A percentile compares a stretch with the other conserved stretches of the same genome.
phyloP scores from a whole-genome alignment of 64 coral and sea anemone genomes.

The Acropora tenuis region DNA sequence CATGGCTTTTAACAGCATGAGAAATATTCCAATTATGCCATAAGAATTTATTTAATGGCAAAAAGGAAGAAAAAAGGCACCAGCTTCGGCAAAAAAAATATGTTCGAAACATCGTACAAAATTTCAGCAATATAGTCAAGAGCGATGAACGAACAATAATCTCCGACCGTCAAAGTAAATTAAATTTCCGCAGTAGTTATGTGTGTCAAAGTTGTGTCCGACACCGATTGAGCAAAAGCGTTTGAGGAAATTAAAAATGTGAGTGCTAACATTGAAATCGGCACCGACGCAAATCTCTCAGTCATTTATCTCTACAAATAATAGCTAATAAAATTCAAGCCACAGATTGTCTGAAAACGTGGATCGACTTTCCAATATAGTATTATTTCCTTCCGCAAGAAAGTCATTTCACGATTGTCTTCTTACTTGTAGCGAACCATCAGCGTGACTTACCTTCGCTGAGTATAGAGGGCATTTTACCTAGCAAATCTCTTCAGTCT shows the following conservation, averaged over 20 bases:
- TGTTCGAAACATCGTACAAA: background rate
- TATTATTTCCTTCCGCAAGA: background rate
- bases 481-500: background rate
- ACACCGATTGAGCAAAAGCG: background rate
- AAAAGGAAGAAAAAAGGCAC: background rate
- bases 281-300: no score
- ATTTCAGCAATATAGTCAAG: background rate
- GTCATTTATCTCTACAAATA: no score
- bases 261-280: no score
- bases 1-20: constrained; percentile 5
- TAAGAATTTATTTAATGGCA: background rate
- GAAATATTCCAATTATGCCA: background rate
- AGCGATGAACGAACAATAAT: background rate
- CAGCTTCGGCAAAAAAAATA: background rate
- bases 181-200: background rate
- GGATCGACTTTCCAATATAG: no score
- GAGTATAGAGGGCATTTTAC: constrained; percentile 39
- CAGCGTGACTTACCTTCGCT: constrained; percentile 51
- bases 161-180: background rate
- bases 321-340: no score
- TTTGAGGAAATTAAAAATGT: no score
- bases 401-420: background rate
- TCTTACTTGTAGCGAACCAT: no score
- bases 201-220: background rate
- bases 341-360: no score